A percentile compares a stretch with the other conserved stretches of the same genome.
Conservation (phyloP, 2,888 invertebrate genomes). For the Eristalis tenax region DNA sequence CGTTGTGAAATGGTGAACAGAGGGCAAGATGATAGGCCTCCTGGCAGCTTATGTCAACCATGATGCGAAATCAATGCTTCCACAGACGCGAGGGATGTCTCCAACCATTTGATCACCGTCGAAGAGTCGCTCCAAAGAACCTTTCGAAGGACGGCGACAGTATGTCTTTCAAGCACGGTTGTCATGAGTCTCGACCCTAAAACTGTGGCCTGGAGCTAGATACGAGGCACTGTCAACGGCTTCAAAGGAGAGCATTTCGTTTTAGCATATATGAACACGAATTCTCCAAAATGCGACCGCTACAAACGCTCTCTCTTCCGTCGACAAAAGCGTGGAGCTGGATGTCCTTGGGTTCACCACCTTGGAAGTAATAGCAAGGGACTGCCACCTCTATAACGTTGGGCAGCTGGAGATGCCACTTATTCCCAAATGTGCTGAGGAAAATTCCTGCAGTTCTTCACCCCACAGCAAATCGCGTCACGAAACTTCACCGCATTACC, state of each 20-base stretch:
- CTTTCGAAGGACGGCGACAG: slow-evolving; percentile 2
- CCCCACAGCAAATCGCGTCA: no score
- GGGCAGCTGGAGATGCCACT: no score
- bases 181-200: slow-evolving; percentile 29
- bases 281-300: no score
- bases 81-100: slow-evolving; percentile 23
- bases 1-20: slow-evolving; percentile 7
- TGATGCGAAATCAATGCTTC: slow-evolving; percentile 46
- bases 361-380: no score
- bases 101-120: slow-evolving; percentile 44
- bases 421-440: no score
- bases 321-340: no score
- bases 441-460: no score
- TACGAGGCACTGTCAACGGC: slow-evolving; percentile 16
- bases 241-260: slow-evolving; percentile 39
- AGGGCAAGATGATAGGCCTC: background rate
- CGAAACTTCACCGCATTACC: no score
- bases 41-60: slow-evolving; percentile 47
- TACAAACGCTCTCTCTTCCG: no score
- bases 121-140: slow-evolving; percentile 39
- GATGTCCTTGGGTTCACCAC: no score
- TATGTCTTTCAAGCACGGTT: slow-evolving; percentile 8
- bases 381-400: no score
- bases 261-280: slow-evolving; percentile 60
- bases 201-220: slow-evolving; percentile 43